phyloP scores from a whole-genome alignment of 2,113 vertebrate genomes.

The Oreochromis niloticus region DNA sequence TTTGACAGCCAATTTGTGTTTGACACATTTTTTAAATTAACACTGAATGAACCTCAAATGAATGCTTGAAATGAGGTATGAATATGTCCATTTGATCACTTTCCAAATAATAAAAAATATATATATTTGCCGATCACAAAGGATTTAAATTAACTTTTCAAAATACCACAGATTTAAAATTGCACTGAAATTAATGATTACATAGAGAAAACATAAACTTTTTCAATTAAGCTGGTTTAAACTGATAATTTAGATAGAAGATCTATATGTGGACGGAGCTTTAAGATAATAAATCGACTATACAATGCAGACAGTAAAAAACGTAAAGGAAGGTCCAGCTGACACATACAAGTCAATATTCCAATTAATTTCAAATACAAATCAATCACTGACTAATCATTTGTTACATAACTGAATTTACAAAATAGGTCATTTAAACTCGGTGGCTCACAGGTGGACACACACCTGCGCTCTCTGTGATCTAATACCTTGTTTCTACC shows the following conservation, averaged over 20 bases:
- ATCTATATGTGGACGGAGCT: not conserved
- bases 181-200: not conserved
- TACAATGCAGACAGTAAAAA: not conserved
- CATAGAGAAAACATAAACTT: not conserved
- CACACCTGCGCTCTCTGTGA: not conserved
- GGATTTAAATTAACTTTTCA: not conserved
- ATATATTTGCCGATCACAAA: not conserved
- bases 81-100: not conserved
- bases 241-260: not conserved
- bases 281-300: not conserved
- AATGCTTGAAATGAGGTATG: not conserved
- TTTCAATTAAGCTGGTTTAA: not conserved
- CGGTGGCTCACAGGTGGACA: fast-evolving
- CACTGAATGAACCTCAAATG: not conserved
- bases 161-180: not conserved
- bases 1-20: not conserved
- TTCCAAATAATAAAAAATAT: not conserved
- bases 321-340: not conserved
- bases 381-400: not conserved
- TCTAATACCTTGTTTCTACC: fast-evolving
- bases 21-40: not conserved
- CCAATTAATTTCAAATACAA: not conserved
- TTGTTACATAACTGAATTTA: not conserved
- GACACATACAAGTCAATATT: not conserved
- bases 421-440: not conserved